phyloP scores from a whole-genome alignment of 2,797 vertebrate genomes.

The Enteromius trimaculatus region DNA sequence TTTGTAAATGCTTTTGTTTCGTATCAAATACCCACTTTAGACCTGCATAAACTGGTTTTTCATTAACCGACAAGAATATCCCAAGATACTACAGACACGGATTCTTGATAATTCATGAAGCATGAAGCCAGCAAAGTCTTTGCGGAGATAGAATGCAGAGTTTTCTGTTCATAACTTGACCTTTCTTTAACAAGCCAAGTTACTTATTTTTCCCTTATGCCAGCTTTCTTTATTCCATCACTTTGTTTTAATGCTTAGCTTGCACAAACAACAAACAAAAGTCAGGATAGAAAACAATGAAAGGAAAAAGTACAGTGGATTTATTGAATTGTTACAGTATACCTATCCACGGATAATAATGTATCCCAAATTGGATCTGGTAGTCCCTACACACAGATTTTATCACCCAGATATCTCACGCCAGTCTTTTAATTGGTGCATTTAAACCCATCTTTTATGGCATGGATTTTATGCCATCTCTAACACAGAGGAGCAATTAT shows the following conservation, averaged over 20 bases:
- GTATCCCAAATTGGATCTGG: conserved; percentile 42
- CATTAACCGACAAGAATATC: background rate
- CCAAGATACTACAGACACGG: background rate
- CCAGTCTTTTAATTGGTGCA: conserved; percentile 64
- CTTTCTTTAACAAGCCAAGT: conserved; percentile 9
- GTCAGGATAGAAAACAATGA: background rate
- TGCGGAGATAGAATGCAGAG: background rate
- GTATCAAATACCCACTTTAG: background rate
- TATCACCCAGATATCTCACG: conserved; percentile 49
- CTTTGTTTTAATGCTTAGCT: conserved; percentile 24
- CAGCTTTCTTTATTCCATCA: background rate
- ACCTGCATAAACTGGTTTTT: background rate
- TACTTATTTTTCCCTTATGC: conserved; percentile 19
- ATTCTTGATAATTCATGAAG: conserved; percentile 31
- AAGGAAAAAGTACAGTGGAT: background rate
- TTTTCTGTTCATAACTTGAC: conserved; percentile 17
- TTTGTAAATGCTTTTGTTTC: background rate
- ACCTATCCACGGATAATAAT: background rate
- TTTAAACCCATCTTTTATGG: conserved; percentile 63
- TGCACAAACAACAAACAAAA: background rate
- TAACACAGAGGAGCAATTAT: conserved; percentile 66
- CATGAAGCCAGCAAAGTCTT: background rate
- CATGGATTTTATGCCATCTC: conserved; percentile 69
- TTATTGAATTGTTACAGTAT: conserved; percentile 11
- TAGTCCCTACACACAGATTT: conserved; percentile 39